These are phyloP conservation scores for Drosophila cognata DNA, from an alignment of 2,888 invertebrate species.

Conservation along the genomic window DNA sequence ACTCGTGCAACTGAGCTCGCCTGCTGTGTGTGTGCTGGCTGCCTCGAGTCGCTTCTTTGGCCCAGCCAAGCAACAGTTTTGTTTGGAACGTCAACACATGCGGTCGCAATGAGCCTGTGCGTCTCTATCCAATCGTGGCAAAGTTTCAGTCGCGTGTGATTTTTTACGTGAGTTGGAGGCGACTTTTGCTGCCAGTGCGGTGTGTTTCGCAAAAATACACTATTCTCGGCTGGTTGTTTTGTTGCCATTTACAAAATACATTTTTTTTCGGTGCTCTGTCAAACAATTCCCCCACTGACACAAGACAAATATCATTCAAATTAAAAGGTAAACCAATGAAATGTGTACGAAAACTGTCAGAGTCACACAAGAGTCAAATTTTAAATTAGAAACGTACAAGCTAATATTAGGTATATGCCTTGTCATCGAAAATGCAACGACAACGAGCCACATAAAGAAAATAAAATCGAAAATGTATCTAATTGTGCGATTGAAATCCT, in stretches of 20 bases:
- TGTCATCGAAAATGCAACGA: conserved; percentile 27
- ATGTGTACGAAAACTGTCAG: conserved; percentile 11
- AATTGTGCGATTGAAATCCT: conserved; percentile 6
- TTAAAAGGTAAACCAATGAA: conserved; percentile 57
- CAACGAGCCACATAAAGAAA: conserved; percentile 14
- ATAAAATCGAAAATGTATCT: not conserved
- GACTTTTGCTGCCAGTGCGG: conserved; percentile 10
- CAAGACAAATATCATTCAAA: conserved; percentile 28
- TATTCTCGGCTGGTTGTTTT: conserved; percentile 1
- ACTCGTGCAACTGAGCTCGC: conserved; percentile 9
- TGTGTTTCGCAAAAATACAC: not conserved
- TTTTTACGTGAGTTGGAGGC: conserved; percentile 33
- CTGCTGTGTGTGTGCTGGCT: conserved; percentile 1
- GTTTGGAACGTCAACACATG: conserved; percentile 75
- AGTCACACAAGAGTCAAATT: not conserved
- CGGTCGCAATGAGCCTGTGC: conserved; percentile 57
- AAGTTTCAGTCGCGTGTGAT: conserved; percentile 44
- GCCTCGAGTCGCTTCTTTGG: conserved; percentile 12
- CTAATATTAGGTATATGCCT: conserved; percentile 8
- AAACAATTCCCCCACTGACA: conserved; percentile 7
- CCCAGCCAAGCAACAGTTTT: conserved; percentile 67
- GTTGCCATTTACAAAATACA: conserved; percentile 1
- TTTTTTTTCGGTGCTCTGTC: conserved; percentile 27
- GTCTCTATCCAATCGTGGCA: conserved; percentile 21
- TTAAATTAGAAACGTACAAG: not conserved